phyloP scores from a whole-genome alignment of 2,797 vertebrate genomes.

The Lophotriccus pileatus region DNA sequence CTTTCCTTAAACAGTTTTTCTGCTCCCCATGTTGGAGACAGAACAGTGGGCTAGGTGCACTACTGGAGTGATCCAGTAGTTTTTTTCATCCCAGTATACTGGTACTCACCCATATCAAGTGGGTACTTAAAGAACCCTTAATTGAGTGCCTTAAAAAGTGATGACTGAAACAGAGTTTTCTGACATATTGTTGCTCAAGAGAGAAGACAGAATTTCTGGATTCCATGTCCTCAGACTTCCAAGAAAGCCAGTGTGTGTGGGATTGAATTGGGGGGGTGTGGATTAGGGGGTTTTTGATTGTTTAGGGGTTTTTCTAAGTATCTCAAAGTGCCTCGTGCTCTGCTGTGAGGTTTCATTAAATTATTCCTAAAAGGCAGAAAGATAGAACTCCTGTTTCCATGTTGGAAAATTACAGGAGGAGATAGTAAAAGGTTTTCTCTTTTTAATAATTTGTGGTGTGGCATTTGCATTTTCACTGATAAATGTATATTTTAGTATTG shows the following conservation, averaged over 20 bases:
- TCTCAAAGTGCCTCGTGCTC: background rate
- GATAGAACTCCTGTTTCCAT: background rate
- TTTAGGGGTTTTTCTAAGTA: background rate
- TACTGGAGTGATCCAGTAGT: background rate
- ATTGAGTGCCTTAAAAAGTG: background rate
- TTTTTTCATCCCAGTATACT: background rate
- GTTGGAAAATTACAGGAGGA: background rate
- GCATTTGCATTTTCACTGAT: background rate
- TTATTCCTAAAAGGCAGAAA: background rate
- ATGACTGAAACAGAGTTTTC: background rate
- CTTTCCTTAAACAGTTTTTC: background rate
- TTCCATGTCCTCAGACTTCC: background rate
- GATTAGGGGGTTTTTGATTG: background rate
- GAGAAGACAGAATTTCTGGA: background rate
- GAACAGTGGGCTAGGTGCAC: fast-evolving
- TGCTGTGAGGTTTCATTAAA: background rate
- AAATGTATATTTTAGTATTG: background rate
- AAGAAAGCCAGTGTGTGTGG: background rate
- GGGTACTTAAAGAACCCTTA: background rate
- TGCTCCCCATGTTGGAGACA: background rate
- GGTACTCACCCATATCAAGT: background rate
- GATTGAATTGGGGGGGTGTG: fast-evolving
- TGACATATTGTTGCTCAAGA: background rate
- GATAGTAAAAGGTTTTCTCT: background rate
- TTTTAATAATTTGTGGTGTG: background rate